These are phyloP conservation scores for Mythimna ferrago DNA, from an alignment of 2,888 invertebrate species.

Conservation along the genomic window DNA sequence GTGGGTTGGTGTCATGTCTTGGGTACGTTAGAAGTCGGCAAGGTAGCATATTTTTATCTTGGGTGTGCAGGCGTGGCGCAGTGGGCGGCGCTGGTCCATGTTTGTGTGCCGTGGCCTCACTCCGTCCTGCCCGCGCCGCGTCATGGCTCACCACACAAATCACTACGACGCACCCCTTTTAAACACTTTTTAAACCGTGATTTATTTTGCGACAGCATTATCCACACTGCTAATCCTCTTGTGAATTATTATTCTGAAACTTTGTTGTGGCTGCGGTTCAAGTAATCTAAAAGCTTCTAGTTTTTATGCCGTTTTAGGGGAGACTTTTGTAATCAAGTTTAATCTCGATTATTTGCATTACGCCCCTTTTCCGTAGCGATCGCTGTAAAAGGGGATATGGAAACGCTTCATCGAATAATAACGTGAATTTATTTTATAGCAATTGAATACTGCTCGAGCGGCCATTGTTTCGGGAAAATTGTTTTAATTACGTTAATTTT, in stretches of 20 bases:
- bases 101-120: conserved; percentile 49
- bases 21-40: conserved; percentile 50
- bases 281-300: conserved; percentile 79
- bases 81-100: conserved; percentile 38
- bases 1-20: conserved; percentile 54
- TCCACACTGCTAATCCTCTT: conserved; percentile 82
- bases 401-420: conserved; percentile 71
- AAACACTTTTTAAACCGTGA: conserved; percentile 83
- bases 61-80: conserved; percentile 68
- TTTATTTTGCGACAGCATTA: conserved; percentile 83
- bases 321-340: conserved; percentile 67
- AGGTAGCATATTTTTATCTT: conserved; percentile 75
- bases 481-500: conserved; percentile 67
- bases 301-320: conserved; percentile 75
- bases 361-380: conserved; percentile 48
- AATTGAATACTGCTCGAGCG: conserved; percentile 61
- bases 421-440: conserved; percentile 61
- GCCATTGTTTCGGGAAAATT: conserved; percentile 62
- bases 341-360: conserved; percentile 63
- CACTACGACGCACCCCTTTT: conserved; percentile 79
- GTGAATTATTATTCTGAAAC: conserved; percentile 84
- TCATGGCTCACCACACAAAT: conserved; percentile 79
- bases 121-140: conserved; percentile 47
- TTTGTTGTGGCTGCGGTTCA: conserved; percentile 82
- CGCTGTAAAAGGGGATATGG: conserved; percentile 55